phyloP scores from a whole-genome alignment of 2,113 vertebrate species.

The Petaurus breviceps region DNA sequence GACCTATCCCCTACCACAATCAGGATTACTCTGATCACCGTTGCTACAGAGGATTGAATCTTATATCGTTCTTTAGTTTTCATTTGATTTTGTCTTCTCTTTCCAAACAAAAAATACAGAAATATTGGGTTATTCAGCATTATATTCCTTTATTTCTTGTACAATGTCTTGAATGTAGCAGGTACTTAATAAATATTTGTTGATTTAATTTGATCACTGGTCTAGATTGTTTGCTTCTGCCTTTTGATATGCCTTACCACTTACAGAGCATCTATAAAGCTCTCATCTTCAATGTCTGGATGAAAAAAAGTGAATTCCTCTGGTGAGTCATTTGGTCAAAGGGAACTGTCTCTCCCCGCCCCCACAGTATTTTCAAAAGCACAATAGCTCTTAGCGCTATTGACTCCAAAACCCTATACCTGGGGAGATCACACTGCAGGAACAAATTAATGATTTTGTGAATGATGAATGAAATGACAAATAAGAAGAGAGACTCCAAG shows the following conservation, averaged over 20 bases:
- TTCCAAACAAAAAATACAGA: background rate
- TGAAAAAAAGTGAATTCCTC: conserved; percentile 21
- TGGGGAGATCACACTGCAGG: conserved; percentile 21
- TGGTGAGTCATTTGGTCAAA: background rate
- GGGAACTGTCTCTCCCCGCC: background rate
- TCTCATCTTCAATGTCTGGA: background rate
- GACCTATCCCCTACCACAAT: background rate
- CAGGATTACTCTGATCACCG: background rate
- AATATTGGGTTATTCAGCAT: background rate
- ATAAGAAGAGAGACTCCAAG: conserved; percentile 40
- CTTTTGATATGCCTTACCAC: background rate
- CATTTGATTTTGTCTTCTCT: background rate
- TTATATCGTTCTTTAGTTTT: background rate
- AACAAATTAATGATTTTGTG: conserved; percentile 59
- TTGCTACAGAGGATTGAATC: background rate
- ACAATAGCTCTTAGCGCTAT: conserved; percentile 27
- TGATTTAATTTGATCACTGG: background rate
- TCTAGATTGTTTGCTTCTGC: background rate
- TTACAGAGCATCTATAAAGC: background rate
- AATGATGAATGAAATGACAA: conserved; percentile 49
- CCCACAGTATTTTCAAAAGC: conserved; percentile 45
- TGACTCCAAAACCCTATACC: conserved; percentile 39
- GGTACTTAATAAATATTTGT: background rate
- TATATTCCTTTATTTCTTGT: background rate
- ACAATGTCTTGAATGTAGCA: background rate